These are phyloP conservation scores for Suricata suricatta DNA, from an alignment of 2,113 vertebrate species.

Conservation along the genomic window DNA sequence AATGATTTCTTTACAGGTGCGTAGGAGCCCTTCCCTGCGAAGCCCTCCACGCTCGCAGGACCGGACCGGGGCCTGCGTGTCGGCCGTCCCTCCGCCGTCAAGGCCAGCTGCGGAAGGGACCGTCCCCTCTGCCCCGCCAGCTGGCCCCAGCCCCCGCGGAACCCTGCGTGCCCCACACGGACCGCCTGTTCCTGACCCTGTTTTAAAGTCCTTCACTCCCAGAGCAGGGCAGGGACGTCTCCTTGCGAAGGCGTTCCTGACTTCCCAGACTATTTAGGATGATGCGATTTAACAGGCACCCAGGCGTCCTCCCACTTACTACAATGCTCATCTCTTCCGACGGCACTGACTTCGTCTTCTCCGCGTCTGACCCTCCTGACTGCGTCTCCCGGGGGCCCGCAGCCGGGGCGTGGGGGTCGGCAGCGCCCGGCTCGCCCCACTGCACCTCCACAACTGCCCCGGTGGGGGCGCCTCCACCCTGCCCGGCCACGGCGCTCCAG, in stretches of 20 bases:
- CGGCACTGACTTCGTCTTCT: rapidly evolving
- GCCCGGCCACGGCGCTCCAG: rapidly evolving
- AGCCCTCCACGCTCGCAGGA: rapidly evolving
- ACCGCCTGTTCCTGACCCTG: rapidly evolving
- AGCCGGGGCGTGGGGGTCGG: no score
- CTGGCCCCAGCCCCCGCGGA: rapidly evolving
- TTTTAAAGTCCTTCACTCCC: not conserved
- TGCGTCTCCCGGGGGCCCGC: not conserved
- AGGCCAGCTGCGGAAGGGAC: no score
- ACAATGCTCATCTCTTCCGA: rapidly evolving
- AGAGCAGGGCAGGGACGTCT: not conserved
- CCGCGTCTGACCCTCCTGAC: not conserved
- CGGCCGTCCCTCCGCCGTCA: rapidly evolving
- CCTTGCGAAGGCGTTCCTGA: not conserved
- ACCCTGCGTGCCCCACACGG: rapidly evolving
- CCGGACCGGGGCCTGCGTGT: rapidly evolving
- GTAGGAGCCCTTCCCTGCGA: not conserved
- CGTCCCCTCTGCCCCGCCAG: no score
- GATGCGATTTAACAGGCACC: rapidly evolving
- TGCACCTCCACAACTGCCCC: rapidly evolving
- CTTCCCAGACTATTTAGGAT: no score
- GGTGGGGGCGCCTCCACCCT: no score
- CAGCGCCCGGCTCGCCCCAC: rapidly evolving
- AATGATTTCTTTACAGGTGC: not conserved
- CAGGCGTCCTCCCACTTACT: rapidly evolving